phyloP scores from a whole-genome alignment of 2,888 invertebrate genomes.

The Eustalomyia histrio region DNA sequence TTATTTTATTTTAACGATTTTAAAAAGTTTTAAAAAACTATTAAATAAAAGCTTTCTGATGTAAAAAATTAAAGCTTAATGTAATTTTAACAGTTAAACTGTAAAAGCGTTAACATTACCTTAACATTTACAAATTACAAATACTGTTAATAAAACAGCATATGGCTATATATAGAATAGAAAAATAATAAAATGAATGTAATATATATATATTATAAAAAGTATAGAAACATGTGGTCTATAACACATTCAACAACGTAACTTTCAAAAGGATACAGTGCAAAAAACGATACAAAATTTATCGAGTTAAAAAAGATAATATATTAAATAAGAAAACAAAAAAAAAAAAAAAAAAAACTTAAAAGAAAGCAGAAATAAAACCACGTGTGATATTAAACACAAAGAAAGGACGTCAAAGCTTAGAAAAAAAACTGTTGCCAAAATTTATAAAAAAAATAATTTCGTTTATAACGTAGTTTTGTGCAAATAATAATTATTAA shows the following conservation, averaged over 20 bases:
- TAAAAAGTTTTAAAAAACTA: background rate
- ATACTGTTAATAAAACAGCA: background rate
- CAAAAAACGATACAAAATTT: background rate
- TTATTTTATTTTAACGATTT: background rate
- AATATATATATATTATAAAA: conserved; percentile 58
- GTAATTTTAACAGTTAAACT: background rate
- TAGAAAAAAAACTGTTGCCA: conserved; percentile 9
- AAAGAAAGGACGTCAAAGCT: background rate
- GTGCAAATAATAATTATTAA: background rate
- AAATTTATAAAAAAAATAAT: conserved; percentile 1
- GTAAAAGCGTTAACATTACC: background rate
- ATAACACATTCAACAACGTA: conserved; percentile 59
- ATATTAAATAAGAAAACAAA: background rate
- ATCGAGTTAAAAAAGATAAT: background rate
- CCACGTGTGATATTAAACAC: conserved; percentile 4
- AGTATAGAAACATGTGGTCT: conserved; percentile 47
- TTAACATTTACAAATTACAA: background rate
- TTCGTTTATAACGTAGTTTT: background rate
- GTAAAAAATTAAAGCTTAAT: background rate
- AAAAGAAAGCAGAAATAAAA: conserved; percentile 24
- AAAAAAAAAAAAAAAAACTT: conserved; percentile 7
- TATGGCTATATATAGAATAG: conserved; percentile 6
- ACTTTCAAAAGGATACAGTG: conserved; percentile 45
- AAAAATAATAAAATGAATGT: conserved; percentile 33
- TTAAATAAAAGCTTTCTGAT: background rate